Evolutionary conservation across 2,113 vertebrate species (phyloP).

Genomic region (Ancistrus triradiatus): DNA sequence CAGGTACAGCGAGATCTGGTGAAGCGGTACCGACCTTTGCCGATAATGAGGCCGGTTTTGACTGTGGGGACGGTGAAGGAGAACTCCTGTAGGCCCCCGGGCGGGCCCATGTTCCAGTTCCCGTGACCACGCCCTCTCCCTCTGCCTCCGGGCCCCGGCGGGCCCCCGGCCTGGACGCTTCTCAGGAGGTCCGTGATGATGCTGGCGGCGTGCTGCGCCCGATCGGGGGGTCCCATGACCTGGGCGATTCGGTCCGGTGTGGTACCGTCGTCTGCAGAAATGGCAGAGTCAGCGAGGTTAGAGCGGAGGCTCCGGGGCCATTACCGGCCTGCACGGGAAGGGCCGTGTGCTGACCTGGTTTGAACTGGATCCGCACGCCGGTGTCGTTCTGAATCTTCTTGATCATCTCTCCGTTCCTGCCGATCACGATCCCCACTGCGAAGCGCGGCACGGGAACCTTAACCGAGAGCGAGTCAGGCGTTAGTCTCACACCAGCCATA

Average conservation of each 20-base stretch:
- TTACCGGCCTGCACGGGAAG: too few relatives aligned
- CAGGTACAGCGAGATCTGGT: too few relatives aligned
- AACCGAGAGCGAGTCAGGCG: too few relatives aligned
- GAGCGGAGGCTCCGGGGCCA: too few relatives aligned
- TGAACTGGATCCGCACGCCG: constrained; percentile 96
- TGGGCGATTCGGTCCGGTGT: constrained; percentile 97
- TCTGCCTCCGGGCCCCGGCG: constrained; percentile 88
- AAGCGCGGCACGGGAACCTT: constrained; percentile 96
- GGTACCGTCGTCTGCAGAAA: constrained; percentile 89
- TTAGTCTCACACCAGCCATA: too few relatives aligned
- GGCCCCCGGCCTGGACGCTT: constrained; percentile 94
- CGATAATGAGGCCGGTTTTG: constrained; percentile 97
- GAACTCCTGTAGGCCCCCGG: constrained; percentile 95
- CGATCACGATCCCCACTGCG: constrained; percentile 97
- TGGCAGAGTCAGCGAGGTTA: too few relatives aligned
- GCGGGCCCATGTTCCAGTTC: constrained; percentile 98
- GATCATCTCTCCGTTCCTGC: constrained; percentile 97
- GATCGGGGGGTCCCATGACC: constrained; percentile 93
- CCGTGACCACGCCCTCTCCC: constrained; percentile 92
- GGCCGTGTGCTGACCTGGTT: constrained; percentile 75
- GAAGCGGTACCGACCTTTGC: constrained; percentile 78
- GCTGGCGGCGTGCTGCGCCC: constrained; percentile 93
- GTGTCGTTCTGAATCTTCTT: constrained; percentile 99
- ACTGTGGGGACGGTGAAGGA: constrained; percentile 96
- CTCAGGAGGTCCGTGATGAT: constrained; percentile 95